Evolutionary conservation across 2,113 vertebrate genomes (phyloP), one percentile per base, ranked within the genome.

Genomic region (Pituophis catenifer): DNA sequence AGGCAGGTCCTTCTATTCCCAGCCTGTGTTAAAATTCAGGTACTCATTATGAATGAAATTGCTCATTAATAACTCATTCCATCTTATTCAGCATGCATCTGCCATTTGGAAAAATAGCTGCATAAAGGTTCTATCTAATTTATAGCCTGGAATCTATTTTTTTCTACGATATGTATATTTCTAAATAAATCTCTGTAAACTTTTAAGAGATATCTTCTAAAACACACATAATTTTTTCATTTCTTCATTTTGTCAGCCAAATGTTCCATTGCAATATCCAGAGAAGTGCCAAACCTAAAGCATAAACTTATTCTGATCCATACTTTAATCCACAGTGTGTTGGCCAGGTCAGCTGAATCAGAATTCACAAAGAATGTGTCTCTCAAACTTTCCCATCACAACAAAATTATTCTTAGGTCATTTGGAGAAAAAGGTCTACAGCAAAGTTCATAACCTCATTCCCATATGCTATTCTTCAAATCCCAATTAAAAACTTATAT

Each of bases 401-500:
- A 8, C 57, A 38, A 21, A 65, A 24, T 48, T 50, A 50, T 29
- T 75, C 19, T 53, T 70, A 44, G 48, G 10, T 91, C 94, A 94
- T 93, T 91, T 38, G 58, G 44, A 48, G 17, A 81, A 81, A 48
- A 38, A 81, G 17, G 33, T 38, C 33, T 94, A 88, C 87, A 92
- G 96, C 93, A 89, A 86, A 96, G 91, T 92, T 94, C 86, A 90
- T 29, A 94, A 91, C 44, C 88, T 95, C 15, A 89, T 10, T 48
- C 52, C 92, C 89, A 91, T 95, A 88, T 11, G 92, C 8, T 33
- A 10, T 26, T 88, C 12, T 93, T 50, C 75, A 91, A 85, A 52
- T 24, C 26, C 54, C 29, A 86, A 24, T 85, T 85, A 81, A 81
- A 85, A 52, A 0, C 21, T 59, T 26, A 33, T 33, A 19, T 2